Conservation (phyloP, 2,797 vertebrate species). For the Coccyzus lansbergi region DNA sequence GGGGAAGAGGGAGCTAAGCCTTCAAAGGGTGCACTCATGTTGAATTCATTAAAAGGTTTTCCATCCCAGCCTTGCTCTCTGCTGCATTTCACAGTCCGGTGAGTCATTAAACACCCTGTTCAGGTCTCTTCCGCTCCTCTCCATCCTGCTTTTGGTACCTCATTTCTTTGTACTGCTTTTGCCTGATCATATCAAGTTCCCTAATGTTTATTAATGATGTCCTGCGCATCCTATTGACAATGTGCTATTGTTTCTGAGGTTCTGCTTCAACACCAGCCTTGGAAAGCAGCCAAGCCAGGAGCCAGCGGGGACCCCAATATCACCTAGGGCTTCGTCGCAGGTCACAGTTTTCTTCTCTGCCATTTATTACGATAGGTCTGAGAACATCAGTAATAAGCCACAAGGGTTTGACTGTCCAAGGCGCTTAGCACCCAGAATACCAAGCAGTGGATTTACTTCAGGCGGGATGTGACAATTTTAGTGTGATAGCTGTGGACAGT, state of each 20-base stretch:
- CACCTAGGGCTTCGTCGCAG: conserved; percentile 9
- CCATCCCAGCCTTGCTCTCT: background rate
- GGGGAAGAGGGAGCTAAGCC: background rate
- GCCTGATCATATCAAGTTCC: conserved; percentile 55
- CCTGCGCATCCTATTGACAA: conserved; percentile 12
- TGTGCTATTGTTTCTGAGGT: conserved; percentile 38
- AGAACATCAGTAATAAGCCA: conserved; percentile 39
- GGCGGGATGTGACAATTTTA: background rate
- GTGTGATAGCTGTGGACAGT: background rate
- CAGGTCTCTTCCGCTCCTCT: conserved; percentile 26
- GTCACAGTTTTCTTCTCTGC: background rate
- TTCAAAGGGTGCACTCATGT: background rate
- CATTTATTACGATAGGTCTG: conserved; percentile 6
- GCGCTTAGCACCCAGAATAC: background rate
- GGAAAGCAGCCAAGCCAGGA: background rate
- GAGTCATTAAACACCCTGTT: conserved; percentile 51
- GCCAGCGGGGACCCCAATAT: background rate
- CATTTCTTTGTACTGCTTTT: conserved; percentile 38
- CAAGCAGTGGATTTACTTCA: background rate
- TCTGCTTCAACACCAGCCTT: background rate
- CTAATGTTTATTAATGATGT: conserved; percentile 66
- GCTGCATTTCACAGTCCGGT: background rate
- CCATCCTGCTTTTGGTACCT: conserved; percentile 20
- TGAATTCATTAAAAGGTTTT: conserved; percentile 48
- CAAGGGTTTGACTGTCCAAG: background rate